Evolutionary conservation across 2,113 vertebrate genomes (phyloP).

Genomic region (Leucopsar rothschildi): DNA sequence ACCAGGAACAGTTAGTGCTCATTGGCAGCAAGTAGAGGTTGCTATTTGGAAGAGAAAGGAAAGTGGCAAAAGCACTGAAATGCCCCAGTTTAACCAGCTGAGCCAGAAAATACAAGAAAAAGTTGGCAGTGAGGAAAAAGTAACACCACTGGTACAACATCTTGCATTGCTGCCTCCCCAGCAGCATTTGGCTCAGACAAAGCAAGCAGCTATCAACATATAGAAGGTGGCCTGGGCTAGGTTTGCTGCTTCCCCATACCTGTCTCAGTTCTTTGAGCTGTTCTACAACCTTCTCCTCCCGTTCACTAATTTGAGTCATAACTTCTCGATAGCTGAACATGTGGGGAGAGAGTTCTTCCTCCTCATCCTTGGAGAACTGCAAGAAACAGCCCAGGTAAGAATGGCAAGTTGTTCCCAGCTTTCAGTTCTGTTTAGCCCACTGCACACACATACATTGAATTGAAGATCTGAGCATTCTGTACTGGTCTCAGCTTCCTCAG

Average conservation of each 20-base stretch:
- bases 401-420: not conserved
- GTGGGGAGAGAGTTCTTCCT: conserved; percentile 72
- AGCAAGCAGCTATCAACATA: not conserved
- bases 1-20: not conserved
- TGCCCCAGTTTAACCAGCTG: not conserved
- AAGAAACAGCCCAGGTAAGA: conserved; percentile 31
- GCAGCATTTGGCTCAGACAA: not conserved
- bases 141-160: not conserved
- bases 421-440: not conserved
- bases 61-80: not conserved
- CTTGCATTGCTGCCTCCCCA: not conserved
- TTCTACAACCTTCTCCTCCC: conserved; percentile 73
- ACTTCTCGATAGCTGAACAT: conserved; percentile 72
- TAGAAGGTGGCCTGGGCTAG: not conserved
- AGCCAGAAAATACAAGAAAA: not conserved
- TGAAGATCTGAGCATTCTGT: not conserved
- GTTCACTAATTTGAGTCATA: conserved; percentile 69
- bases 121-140: not conserved
- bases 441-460: conserved; percentile 49
- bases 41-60: not conserved
- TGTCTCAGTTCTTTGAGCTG: conserved; percentile 73
- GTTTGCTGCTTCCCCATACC: conserved; percentile 37
- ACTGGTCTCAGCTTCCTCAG: conserved; percentile 41
- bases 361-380: conserved; percentile 66
- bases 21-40: not conserved